Evolutionary conservation across 2,888 invertebrate genomes (phyloP), one percentile per base, ranked within the genome.

Genomic region (Hesperia comma): DNA sequence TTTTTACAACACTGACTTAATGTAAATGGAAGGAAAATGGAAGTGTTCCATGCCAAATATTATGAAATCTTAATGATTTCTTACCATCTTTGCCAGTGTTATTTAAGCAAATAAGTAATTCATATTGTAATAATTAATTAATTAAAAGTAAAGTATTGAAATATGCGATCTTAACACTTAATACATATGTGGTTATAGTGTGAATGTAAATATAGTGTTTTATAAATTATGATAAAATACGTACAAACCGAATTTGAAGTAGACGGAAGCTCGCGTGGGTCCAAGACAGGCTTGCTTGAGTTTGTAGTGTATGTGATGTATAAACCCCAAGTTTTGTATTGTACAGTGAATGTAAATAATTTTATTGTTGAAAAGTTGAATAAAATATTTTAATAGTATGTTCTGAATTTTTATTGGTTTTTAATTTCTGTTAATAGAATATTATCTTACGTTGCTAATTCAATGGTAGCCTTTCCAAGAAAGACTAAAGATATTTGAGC

Each of bases 311-410:
- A 33, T 26, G 4, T n/a, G 53, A 32, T 77, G 76, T 76, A 77
- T 63, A 37, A 46, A 19, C 51, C 46, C 63, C 51, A 64, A 68
- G 60, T 74, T 72, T 70, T 72, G 67, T 72, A 72, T 68, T 85
- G 84, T 87, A 84, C 79, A 86, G 81, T 84, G 82, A 85, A 77
- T 90, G 88, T 90, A 90, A 78, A 89, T 89, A 87, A 76, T 80
- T 84, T 81, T 79, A 84, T 87, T 85, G 90, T 90, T 90, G 87
- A 86, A 82, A 73, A 75, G 83, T 87, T 89, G 77, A 83, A 86
- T 88, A 86, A 86, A 87, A 84, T 86, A 87, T 88, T 88, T 84
- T 79, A 75, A 79, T 77, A 78, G 61, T 33, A 63, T 19, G 6
- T 37, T 4, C 26, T 26, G 26, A 26, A 5, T 26, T 26, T 26